phyloP scores from a whole-genome alignment of 2,113 vertebrate genomes.

The Siniperca knerii region DNA sequence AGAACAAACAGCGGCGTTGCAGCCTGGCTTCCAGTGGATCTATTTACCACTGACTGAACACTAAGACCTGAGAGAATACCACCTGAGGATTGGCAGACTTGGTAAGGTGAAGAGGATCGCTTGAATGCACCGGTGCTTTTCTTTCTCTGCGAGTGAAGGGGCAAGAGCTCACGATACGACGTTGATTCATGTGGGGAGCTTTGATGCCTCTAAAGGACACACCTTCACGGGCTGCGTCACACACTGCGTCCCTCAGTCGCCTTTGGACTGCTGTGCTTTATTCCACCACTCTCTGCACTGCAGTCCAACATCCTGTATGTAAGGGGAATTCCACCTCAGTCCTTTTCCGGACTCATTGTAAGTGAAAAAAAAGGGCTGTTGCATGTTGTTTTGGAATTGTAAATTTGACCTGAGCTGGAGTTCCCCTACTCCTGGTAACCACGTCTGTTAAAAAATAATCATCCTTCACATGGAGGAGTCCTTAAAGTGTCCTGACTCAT shows the following conservation, averaged over 20 bases:
- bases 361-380: not conserved
- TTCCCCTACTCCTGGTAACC: slow-evolving; percentile 28
- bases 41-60: not conserved
- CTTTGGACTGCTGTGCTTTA: slow-evolving; percentile 14
- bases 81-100: not conserved
- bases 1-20: not conserved
- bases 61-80: not conserved
- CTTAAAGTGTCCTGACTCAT: slow-evolving; percentile 38
- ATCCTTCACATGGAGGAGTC: slow-evolving; percentile 11
- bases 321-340: slow-evolving; percentile 62
- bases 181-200: not conserved
- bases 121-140: not conserved
- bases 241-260: slow-evolving; percentile 1
- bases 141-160: not conserved
- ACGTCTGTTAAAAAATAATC: slow-evolving; percentile 24
- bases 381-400: slow-evolving; percentile 19
- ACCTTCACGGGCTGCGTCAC: not conserved
- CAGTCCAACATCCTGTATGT: slow-evolving; percentile 46
- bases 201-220: not conserved
- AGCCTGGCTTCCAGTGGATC: not conserved
- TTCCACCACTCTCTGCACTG: slow-evolving; percentile 3
- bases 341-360: slow-evolving; percentile 3
- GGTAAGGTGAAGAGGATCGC: not conserved
- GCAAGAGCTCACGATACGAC: not conserved
- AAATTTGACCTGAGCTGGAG: slow-evolving; percentile 8